Conservation (phyloP, 2,113 vertebrate species). For the Entelurus aequoreus region DNA sequence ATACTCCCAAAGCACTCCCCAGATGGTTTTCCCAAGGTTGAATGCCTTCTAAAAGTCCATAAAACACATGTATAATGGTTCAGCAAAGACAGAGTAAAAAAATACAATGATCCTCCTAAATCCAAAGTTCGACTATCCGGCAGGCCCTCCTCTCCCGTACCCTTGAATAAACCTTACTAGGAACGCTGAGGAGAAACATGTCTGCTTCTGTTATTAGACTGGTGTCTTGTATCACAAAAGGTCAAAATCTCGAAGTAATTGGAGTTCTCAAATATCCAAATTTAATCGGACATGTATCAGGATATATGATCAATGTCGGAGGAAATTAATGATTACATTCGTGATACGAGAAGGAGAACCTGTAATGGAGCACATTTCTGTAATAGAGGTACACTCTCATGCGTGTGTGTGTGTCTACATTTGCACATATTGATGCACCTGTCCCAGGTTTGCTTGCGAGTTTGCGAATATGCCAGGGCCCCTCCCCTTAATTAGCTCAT, state of each 20-base stretch:
- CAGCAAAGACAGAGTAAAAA: too few species aligned
- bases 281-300: slow-evolving; percentile 23
- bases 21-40: too few species aligned
- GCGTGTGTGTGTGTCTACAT: slow-evolving; percentile 2
- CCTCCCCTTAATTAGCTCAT: slow-evolving; percentile 56
- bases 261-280: slow-evolving; percentile 24
- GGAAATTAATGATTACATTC: slow-evolving; percentile 47
- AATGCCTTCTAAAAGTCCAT: too few species aligned
- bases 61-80: too few species aligned
- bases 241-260: slow-evolving; percentile 36
- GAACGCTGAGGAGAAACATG: too few species aligned
- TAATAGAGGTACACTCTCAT: slow-evolving; percentile 5
- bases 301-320: slow-evolving; percentile 34
- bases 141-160: too few species aligned
- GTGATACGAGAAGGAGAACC: slow-evolving; percentile 26
- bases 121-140: too few species aligned
- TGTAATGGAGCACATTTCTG: slow-evolving; percentile 14
- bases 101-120: too few species aligned
- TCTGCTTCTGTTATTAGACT: slow-evolving; percentile 13
- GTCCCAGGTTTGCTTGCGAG: slow-evolving; percentile 5
- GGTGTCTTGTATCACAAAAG: slow-evolving; percentile 24
- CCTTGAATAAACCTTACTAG: too few species aligned
- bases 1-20: too few species aligned
- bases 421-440: neutral
- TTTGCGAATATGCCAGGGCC: slow-evolving; percentile 26